Base-by-base conservation (phyloP, 2,113 vertebrate species). In the Hyaena hyaena region DNA sequence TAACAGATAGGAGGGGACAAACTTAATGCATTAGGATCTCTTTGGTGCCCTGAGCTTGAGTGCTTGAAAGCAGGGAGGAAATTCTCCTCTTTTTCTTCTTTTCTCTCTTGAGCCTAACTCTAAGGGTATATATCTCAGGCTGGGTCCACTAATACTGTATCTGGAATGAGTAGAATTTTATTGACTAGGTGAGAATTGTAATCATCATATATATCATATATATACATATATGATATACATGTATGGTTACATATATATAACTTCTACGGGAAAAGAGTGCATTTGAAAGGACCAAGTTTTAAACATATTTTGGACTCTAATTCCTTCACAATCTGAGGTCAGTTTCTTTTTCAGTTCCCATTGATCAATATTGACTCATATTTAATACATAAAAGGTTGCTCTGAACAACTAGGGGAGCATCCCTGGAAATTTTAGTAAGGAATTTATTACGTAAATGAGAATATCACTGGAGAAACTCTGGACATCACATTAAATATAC, bases 381-480 rank as follows among this genome's bases (percentile, higher is more conserved):
- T 17, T 94, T 63, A 68, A 69, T 26, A 48, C 76, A 9, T 39
- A 39, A 39, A 84, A 82, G 4, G 2, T 35, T 83, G 5, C n/a
- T 92, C 33, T 83, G 61, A 85, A 66, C 24, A 95, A 7, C 48
- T 26, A 69, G 21, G 4, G 53, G n/a, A 88, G 14, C 28, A 88
- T 58, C 45, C 31, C 61, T 94, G 71, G 23, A 69, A 65, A 68
- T 53, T 24, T 53, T 7, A 82, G n/a, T 69, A 71, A 88, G 15
- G 2, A 39, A n/a, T 31, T 88, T 96, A 76, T 80, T 84, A 96
- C 61, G 82, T 69, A 63, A 93, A 48, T 94, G 43, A 84, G 28
- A 26, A 26, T 73, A 35, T 97, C 77, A 84, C 76, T 95, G 71
- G 33, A 90, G 55, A 84, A 61, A 79, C 39, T 90, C 43, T 77